Conservation (phyloP, 2,113 vertebrate species). For the Heteronetta atricapilla region DNA sequence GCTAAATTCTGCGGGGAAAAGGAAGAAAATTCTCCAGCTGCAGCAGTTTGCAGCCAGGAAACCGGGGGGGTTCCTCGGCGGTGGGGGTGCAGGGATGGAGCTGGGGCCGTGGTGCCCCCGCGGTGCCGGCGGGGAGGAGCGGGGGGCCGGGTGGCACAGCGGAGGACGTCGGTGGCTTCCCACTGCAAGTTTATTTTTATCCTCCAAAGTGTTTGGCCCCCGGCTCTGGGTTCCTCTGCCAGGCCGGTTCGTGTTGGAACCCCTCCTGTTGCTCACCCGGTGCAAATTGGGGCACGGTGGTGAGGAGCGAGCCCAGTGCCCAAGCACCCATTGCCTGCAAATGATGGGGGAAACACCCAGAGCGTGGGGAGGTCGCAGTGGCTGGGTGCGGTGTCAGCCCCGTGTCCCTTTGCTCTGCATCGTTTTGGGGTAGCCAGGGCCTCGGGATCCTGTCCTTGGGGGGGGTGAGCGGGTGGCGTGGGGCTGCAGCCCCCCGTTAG, state of each 20-base stretch:
- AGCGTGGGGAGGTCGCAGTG: not conserved
- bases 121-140: not conserved
- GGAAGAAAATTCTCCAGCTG: not conserved
- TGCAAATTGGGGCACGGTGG: not conserved
- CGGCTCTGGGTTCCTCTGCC: slow-evolving; percentile 9
- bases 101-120: fast-evolving
- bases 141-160: not conserved
- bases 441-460: not conserved
- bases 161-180: not conserved
- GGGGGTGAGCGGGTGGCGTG: too few relatives aligned
- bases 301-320: not conserved
- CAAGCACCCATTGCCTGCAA: fast-evolving
- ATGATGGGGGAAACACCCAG: fast-evolving
- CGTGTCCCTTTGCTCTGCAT: fast-evolving
- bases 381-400: not conserved
- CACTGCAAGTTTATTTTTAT: not conserved
- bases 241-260: slow-evolving; percentile 14
- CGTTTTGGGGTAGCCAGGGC: not conserved
- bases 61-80: not conserved
- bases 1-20: not conserved
- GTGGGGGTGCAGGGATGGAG: not conserved
- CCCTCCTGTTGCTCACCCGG: not conserved
- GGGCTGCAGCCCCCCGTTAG: too few relatives aligned
- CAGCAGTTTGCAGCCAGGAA: not conserved
- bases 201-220: not conserved